phyloP scores from a whole-genome alignment of 2,113 vertebrate genomes.

The Nyctibius bracteatus region DNA sequence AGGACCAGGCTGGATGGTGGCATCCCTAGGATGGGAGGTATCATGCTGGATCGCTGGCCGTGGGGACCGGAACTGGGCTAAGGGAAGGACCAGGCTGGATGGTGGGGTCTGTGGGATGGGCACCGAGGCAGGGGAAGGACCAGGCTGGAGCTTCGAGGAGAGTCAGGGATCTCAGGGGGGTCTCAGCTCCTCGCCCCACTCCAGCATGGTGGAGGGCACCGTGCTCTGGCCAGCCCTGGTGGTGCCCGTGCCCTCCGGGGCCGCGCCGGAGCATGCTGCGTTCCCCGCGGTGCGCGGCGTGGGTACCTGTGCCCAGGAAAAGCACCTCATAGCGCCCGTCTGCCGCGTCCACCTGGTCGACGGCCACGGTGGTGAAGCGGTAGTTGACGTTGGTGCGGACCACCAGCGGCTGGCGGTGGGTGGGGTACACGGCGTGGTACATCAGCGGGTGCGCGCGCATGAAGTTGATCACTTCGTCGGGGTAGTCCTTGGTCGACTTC shows the following conservation, averaged over 20 bases:
- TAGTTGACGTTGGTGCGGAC: conserved; percentile 94
- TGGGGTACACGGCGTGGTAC: conserved; percentile 92
- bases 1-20: background rate
- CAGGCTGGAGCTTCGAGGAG: background rate
- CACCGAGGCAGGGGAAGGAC: background rate
- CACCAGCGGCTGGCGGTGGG: conserved; percentile 94
- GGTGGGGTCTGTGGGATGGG: background rate
- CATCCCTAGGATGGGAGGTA: background rate
- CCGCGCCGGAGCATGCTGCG: conserved; percentile 54
- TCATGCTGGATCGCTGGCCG: background rate
- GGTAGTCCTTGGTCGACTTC: conserved; percentile 99
- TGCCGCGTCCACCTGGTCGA: conserved; percentile 96
- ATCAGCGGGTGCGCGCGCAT: conserved; percentile 97
- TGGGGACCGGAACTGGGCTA: background rate
- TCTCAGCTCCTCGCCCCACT: background rate
- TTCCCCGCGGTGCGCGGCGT: conserved; percentile 67
- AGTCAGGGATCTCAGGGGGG: background rate
- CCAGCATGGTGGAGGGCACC: background rate
- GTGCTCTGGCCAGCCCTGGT: conserved; percentile 21
- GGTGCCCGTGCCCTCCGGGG: conserved; percentile 17
- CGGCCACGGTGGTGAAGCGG: conserved; percentile 94
- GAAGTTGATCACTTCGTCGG: conserved; percentile 98
- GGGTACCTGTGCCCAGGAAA: conserved; percentile 98
- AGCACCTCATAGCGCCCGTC: conserved; percentile 98
- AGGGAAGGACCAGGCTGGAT: background rate